Percentiles rank a stretch among this genome's conserved stretches.
These are phyloP conservation scores for Salmo trutta DNA, from an alignment of 2,797 vertebrate species.

Conservation along the genomic window DNA sequence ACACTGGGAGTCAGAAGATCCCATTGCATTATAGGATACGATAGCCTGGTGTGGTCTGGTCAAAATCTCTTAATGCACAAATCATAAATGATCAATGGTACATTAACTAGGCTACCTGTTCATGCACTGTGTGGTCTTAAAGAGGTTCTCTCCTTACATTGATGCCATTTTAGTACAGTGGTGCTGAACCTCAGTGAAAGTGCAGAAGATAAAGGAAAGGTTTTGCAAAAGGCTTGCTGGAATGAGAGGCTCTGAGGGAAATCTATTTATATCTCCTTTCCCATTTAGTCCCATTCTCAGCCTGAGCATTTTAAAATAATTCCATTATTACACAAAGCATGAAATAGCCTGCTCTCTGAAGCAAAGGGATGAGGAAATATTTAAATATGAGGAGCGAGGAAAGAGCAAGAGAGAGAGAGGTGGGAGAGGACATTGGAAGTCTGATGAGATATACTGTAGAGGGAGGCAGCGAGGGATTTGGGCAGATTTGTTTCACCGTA, in stretches of 20 bases:
- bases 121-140: neutral
- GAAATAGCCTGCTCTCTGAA: conserved; percentile 55
- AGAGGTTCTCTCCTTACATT: neutral
- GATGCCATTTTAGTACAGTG: neutral
- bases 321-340: conserved; percentile 68
- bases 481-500: neutral
- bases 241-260: conserved; percentile 19
- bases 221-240: conserved; percentile 18
- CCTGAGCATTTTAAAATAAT: conserved; percentile 69
- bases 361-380: conserved; percentile 11
- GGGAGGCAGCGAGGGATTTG: neutral
- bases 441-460: neutral
- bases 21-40: neutral
- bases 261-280: conserved; percentile 67
- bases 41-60: neutral
- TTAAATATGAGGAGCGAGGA: neutral
- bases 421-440: neutral
- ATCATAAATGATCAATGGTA: neutral
- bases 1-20: too few relatives aligned
- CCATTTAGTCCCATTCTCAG: conserved; percentile 67
- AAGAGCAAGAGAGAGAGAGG: neutral
- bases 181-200: neutral
- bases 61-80: neutral
- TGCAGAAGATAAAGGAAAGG: neutral
- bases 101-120: neutral